A percentile compares a stretch with the other conserved stretches of the same genome.
These are phyloP conservation scores for Ptilodon capucinus DNA, from an alignment of 2,888 invertebrate genomes.

Conservation along the genomic window DNA sequence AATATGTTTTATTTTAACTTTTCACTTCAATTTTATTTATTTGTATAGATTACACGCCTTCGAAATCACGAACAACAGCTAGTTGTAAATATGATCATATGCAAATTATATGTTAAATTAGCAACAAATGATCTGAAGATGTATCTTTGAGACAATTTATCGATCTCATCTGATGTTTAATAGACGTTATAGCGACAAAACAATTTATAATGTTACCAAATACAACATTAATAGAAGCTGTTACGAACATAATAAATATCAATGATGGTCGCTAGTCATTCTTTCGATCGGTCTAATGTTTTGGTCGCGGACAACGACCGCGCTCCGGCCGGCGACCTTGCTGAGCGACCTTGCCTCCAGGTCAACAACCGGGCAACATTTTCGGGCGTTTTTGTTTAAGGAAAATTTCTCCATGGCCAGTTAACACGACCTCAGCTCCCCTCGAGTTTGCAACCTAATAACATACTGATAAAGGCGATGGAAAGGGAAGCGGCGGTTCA, in stretches of 20 bases:
- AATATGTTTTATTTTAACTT: no score
- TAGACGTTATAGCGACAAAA: neutral
- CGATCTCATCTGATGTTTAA: no score
- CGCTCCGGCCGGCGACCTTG: conserved; percentile 62
- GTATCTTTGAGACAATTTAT: no score
- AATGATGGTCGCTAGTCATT: neutral
- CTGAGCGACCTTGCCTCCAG: conserved; percentile 62
- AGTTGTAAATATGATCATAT: no score
- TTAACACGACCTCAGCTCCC: conserved; percentile 39
- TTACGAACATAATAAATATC: neutral
- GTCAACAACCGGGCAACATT: conserved; percentile 61
- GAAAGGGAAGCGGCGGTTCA: conserved; percentile 31
- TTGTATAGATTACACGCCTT: no score
- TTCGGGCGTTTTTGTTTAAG: conserved; percentile 73
- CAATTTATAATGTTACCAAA: neutral
- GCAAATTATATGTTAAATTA: no score
- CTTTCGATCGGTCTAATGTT: conserved; percentile 45
- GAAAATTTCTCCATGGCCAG: conserved; percentile 63
- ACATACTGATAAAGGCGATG: neutral
- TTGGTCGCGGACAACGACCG: conserved; percentile 51
- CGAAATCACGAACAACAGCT: no score
- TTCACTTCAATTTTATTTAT: no score
- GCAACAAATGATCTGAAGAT: no score
- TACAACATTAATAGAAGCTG: neutral
- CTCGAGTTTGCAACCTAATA: conserved; percentile 11